These are phyloP conservation scores for Chionis minor DNA, from an alignment of 2,113 vertebrate genomes.

Conservation along the genomic window DNA sequence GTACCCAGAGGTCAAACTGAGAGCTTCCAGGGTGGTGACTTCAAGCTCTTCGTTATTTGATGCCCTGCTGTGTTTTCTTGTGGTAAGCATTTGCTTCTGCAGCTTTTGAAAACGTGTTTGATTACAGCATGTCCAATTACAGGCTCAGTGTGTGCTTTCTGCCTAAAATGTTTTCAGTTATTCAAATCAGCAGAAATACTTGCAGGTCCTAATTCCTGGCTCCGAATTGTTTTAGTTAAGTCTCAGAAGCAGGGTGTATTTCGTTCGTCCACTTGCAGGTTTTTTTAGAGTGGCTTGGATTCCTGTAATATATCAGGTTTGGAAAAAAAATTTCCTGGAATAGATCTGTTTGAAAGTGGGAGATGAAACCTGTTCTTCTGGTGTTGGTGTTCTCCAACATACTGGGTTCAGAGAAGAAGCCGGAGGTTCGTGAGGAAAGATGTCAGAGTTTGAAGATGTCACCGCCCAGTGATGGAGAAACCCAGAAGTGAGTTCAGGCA, in stretches of 20 bases:
- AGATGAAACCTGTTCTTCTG: not conserved
- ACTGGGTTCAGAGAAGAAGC: not conserved
- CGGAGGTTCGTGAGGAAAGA: not conserved
- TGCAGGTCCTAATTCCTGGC: not conserved
- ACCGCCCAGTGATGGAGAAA: not conserved
- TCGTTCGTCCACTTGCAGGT: not conserved
- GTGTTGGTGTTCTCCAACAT: not conserved
- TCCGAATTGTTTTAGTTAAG: not conserved
- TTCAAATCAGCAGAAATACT: not conserved
- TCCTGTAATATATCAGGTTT: not conserved
- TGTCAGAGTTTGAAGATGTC: not conserved
- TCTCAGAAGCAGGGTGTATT: not conserved
- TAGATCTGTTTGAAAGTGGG: not conserved
- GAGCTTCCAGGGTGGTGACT: conserved; percentile 14
- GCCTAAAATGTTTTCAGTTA: not conserved
- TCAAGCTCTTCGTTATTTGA: conserved; percentile 32
- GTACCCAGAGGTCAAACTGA: conserved; percentile 48
- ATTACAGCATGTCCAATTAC: not conserved
- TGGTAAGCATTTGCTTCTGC: conserved; percentile 6
- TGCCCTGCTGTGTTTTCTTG: not conserved
- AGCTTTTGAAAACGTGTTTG: not conserved
- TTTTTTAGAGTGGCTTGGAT: not conserved
- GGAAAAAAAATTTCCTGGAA: not conserved
- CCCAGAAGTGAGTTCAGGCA: not conserved
- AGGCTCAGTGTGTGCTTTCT: not conserved